phyloP scores from a whole-genome alignment of 2,113 vertebrate species.

The Dromas ardeola region DNA sequence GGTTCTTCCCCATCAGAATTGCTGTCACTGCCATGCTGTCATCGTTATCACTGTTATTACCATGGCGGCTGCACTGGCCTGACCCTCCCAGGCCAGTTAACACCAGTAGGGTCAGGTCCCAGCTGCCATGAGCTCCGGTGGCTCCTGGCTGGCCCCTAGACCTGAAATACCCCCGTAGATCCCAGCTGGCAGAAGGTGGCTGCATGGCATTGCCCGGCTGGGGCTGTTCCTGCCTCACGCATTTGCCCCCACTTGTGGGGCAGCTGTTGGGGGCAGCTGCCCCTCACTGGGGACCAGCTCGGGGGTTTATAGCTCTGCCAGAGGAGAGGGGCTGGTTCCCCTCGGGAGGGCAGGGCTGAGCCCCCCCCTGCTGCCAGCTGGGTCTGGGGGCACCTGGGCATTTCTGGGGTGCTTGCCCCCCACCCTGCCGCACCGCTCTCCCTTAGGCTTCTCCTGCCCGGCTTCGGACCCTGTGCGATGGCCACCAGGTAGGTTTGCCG shows the following conservation, averaged over 20 bases:
- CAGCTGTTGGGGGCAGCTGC: not conserved
- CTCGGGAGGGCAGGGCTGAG: not conserved
- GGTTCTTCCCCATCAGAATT: not conserved
- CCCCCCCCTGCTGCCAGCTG: not conserved
- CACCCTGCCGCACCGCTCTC: not conserved
- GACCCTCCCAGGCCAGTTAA: not conserved
- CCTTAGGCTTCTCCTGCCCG: not conserved
- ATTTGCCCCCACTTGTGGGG: not conserved
- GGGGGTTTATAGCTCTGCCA: not conserved
- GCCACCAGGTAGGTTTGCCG: not conserved
- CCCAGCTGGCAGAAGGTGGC: not conserved
- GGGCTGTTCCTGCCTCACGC: not conserved
- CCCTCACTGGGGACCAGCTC: not conserved
- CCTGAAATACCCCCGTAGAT: not conserved
- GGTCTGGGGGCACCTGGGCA: not conserved
- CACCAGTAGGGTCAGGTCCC: not conserved
- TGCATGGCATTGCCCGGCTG: not conserved
- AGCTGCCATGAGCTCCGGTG: not conserved
- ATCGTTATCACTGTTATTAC: not conserved
- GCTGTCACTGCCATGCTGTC: not conserved
- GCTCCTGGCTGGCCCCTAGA: not conserved
- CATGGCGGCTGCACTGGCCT: not conserved
- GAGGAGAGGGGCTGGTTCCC: not conserved
- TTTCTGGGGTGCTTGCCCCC: not conserved
- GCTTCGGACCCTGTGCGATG: not conserved